phyloP scores from a whole-genome alignment of 1,140 invertebrate species.

The Aphelenchoides besseyi region DNA sequence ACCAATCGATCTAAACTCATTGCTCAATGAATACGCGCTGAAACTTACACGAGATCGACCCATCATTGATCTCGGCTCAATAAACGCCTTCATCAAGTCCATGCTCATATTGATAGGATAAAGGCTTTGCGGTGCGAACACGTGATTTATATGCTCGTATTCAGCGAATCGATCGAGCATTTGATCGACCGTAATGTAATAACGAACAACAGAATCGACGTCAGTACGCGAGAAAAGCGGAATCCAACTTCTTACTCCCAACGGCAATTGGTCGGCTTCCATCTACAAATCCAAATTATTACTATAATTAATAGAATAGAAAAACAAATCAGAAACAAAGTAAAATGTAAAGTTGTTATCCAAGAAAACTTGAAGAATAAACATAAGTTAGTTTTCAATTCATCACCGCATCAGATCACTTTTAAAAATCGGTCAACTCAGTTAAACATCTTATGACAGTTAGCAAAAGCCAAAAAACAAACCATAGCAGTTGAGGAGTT shows the following conservation, averaged over 20 bases:
- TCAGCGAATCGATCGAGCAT: slow-evolving; percentile 4
- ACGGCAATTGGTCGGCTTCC: neutral
- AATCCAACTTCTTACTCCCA: neutral
- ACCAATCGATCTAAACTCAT: slow-evolving; percentile 12
- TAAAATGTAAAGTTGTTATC: neutral
- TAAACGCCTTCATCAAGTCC: neutral
- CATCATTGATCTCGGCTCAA: slow-evolving; percentile 1
- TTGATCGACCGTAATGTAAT: neutral
- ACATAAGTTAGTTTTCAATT: neutral
- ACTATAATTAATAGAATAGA: neutral
- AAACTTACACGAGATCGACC: neutral
- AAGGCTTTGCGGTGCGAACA: neutral
- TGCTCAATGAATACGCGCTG: neutral
- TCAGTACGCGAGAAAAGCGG: neutral
- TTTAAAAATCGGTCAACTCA: neutral
- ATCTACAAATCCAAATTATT: slow-evolving; percentile 5
- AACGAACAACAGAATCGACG: neutral
- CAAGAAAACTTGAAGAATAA: neutral
- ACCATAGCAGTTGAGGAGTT: neutral
- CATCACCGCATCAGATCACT: neutral
- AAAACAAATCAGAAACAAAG: neutral
- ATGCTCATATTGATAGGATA: neutral
- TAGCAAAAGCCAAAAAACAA: neutral
- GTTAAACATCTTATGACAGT: neutral
- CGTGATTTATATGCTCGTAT: neutral